A percentile compares a stretch with the other conserved stretches of the same genome.
Conservation (phyloP, 2,113 vertebrate genomes). For the Brachypteracias leptosomus region DNA sequence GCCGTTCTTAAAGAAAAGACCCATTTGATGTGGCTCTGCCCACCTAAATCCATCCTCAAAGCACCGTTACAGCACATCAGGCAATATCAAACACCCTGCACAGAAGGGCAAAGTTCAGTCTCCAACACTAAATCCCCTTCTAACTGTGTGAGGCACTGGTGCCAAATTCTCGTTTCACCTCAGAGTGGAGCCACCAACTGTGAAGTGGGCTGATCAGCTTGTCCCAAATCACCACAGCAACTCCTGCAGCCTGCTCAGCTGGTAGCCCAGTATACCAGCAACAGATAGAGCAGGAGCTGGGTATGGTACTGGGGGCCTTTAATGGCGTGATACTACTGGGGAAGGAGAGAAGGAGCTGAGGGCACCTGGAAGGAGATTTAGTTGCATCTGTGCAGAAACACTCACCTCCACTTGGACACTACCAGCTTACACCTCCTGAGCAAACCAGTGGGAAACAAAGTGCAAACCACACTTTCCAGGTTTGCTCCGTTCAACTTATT, state of each 20-base stretch:
- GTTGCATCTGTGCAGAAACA: neutral
- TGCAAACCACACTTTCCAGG: neutral
- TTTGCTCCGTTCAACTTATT: neutral
- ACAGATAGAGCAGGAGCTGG: accelerated
- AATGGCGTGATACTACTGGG: accelerated
- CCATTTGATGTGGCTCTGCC: accelerated
- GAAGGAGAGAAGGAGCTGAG: neutral
- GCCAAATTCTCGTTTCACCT: neutral
- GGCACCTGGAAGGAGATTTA: accelerated
- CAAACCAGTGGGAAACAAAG: neutral
- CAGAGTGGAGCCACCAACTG: neutral
- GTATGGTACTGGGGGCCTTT: accelerated
- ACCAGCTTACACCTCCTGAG: neutral
- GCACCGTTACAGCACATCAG: neutral
- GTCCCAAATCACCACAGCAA: neutral
- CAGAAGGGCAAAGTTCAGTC: neutral
- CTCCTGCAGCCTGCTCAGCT: neutral
- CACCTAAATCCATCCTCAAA: neutral
- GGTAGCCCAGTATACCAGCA: neutral
- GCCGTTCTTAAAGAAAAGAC: neutral
- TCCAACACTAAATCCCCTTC: neutral
- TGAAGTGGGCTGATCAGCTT: accelerated
- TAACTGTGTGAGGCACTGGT: accelerated
- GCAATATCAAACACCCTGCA: neutral
- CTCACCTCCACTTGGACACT: neutral